Percentiles rank a stretch among this genome's conserved stretches.
phyloP scores from a whole-genome alignment of 2,797 vertebrate species.

The Leucoraja ocellata region DNA sequence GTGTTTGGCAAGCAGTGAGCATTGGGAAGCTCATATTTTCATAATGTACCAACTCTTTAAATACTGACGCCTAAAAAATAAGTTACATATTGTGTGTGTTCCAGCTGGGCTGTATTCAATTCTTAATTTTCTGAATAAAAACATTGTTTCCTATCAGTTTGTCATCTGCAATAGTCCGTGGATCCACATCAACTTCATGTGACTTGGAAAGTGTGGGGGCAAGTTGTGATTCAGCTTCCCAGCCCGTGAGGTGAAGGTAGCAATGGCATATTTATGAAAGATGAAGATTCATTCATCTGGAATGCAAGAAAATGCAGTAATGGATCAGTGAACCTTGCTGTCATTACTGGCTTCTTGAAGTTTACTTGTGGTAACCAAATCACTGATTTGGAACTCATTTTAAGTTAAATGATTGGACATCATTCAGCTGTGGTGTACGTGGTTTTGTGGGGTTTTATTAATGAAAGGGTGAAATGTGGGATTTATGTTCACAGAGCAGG shows the following conservation, averaged over 20 bases:
- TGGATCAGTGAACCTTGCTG: not conserved
- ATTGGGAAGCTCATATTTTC: not conserved
- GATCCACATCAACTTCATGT: not conserved
- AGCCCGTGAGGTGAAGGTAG: not conserved
- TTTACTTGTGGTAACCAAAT: conserved; percentile 8
- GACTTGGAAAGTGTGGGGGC: not conserved
- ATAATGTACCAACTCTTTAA: not conserved
- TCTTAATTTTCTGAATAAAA: not conserved
- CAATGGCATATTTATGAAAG: not conserved
- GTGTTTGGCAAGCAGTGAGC: not conserved
- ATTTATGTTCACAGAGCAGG: conserved; percentile 11
- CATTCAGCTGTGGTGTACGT: not conserved
- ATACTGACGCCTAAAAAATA: not conserved
- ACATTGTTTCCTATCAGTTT: not conserved
- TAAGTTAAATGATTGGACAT: not conserved
- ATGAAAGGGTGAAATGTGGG: not conserved
- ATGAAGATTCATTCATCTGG: not conserved
- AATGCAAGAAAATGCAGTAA: not conserved
- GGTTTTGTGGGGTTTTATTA: not conserved
- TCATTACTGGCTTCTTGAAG: not conserved
- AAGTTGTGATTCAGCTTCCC: not conserved
- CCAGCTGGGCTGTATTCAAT: not conserved
- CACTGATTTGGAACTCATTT: conserved; percentile 27
- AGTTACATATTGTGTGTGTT: not conserved
- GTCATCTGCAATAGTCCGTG: not conserved